Evolutionary conservation across 2,888 invertebrate genomes (phyloP).

Genomic region (Sisyra terminalis): DNA sequence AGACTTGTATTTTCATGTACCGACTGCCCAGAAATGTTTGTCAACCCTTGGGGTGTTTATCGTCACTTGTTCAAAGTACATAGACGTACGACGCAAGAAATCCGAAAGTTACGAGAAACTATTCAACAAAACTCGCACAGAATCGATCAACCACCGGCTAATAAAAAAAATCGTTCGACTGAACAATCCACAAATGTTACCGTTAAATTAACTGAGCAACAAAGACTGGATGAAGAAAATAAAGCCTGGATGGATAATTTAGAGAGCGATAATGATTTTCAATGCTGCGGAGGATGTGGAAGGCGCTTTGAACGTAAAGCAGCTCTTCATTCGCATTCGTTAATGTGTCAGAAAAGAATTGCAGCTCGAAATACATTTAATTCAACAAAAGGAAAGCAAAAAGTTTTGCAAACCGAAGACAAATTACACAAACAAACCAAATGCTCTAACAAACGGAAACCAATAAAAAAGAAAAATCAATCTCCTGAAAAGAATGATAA

Average conservation of each 20-base stretch:
- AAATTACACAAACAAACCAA: too few relatives aligned
- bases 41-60: constrained; percentile 61
- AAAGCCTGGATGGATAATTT: constrained; percentile 49
- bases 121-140: constrained; percentile 48
- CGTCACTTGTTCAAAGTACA: constrained; percentile 62
- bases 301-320: constrained; percentile 56
- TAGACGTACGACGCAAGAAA: constrained; percentile 50
- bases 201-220: constrained; percentile 16
- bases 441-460: too few relatives aligned
- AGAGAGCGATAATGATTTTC: constrained; percentile 42
- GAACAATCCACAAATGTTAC: background rate
- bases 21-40: constrained; percentile 57
- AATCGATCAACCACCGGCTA: constrained; percentile 39
- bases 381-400: too few relatives aligned
- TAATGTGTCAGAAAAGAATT: constrained; percentile 42
- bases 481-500: background rate
- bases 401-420: too few relatives aligned
- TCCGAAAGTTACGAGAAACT: constrained; percentile 45
- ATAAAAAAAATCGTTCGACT: constrained; percentile 22
- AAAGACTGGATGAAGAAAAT: constrained; percentile 37
- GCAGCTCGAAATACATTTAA: constrained; percentile 25
- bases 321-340: constrained; percentile 51
- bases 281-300: constrained; percentile 49
- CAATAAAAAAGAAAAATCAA: background rate
- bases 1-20: constrained; percentile 62